Evolutionary conservation across 2,888 invertebrate genomes (phyloP).

Genomic region (Dasypogon diadema): DNA sequence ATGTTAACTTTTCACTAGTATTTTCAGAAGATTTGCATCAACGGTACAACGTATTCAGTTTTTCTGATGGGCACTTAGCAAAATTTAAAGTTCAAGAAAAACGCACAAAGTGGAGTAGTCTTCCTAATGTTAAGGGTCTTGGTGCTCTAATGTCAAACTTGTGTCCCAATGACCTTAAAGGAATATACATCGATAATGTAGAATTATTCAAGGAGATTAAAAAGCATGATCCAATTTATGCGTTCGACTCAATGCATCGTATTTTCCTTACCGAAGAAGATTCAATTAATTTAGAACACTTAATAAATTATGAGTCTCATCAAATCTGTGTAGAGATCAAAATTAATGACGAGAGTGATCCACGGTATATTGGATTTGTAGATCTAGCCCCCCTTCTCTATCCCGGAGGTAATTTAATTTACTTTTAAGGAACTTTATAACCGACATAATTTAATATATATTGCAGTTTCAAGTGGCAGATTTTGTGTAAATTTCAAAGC

Average conservation of each 20-base stretch:
- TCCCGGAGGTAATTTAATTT: constrained; percentile 14
- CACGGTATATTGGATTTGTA: neutral
- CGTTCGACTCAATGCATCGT: neutral
- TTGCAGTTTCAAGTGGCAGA: neutral
- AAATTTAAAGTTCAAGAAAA: neutral
- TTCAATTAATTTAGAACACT: neutral
- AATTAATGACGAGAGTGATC: neutral
- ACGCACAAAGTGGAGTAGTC: neutral
- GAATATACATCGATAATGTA: neutral
- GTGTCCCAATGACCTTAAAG: neutral
- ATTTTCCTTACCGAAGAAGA: neutral
- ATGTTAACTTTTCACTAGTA: constrained; percentile 12
- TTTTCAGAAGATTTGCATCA: neutral
- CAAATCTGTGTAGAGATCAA: neutral
- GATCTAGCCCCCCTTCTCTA: constrained; percentile 23
- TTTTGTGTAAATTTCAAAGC: neutral
- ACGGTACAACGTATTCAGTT: neutral
- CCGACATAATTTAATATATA: neutral
- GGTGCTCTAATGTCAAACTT: neutral
- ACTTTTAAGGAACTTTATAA: too few species aligned
- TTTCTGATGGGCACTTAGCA: neutral
- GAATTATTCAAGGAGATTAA: neutral
- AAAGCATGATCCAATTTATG: neutral
- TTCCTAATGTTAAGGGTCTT: constrained; percentile 4
- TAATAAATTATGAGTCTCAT: neutral